A percentile compares a stretch with the other conserved stretches of the same genome.
These are phyloP conservation scores for Acanthosepion lycidas DNA, from an alignment of 2,888 invertebrate species.

Conservation along the genomic window DNA sequence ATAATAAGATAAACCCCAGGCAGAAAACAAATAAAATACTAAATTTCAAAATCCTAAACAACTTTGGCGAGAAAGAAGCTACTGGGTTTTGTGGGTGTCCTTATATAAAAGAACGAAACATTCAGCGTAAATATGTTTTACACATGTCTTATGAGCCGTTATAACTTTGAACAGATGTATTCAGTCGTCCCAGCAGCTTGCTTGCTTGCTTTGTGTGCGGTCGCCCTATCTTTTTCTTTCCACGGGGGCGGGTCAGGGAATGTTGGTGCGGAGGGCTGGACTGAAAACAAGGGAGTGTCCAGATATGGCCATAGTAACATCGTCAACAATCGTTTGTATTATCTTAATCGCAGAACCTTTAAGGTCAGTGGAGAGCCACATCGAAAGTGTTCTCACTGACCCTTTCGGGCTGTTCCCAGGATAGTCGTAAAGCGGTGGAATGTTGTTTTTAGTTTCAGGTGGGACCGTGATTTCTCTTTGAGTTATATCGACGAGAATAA, in stretches of 20 bases:
- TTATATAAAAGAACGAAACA: not conserved
- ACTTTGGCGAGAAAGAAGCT: too few relatives aligned
- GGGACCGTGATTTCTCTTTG: not conserved
- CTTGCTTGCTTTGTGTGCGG: not conserved
- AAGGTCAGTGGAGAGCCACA: not conserved
- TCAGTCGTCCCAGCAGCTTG: not conserved
- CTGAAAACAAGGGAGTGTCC: not conserved
- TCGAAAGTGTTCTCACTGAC: not conserved
- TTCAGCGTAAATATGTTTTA: not conserved
- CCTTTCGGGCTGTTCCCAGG: not conserved
- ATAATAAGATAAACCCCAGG: too few relatives aligned
- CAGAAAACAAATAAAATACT: too few relatives aligned
- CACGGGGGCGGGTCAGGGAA: not conserved
- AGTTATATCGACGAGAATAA: too few relatives aligned
- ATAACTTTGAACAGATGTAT: not conserved
- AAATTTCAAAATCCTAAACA: too few relatives aligned
- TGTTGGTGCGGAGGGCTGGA: not conserved
- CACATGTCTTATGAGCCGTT: not conserved
- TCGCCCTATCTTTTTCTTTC: not conserved
- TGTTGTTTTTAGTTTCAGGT: not conserved
- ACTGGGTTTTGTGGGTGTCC: too few relatives aligned
- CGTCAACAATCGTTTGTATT: not conserved
- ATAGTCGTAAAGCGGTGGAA: not conserved
- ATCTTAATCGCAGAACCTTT: not conserved
- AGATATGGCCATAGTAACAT: not conserved